Conservation (phyloP, 2,888 invertebrate genomes). For the Odontocerum albicorne region DNA sequence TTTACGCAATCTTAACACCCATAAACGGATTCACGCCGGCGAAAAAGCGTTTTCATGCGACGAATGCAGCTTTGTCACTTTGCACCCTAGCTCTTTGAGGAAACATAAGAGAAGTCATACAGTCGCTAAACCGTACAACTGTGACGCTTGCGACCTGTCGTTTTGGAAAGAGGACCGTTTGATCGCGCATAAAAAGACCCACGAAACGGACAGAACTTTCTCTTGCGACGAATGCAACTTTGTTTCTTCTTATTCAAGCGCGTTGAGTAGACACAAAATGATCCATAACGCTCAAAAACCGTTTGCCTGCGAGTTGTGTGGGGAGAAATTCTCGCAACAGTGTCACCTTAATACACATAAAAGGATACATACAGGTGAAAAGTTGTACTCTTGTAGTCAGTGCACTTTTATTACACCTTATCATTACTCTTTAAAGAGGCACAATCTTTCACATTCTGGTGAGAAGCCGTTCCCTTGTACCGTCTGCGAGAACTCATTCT, state of each 20-base stretch:
- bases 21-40: slow-evolving; percentile 4
- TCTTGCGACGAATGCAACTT: not conserved
- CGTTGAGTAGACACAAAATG: slow-evolving; percentile 7
- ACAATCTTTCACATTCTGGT: slow-evolving; percentile 6
- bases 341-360: slow-evolving; percentile 6
- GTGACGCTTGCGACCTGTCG: not conserved
- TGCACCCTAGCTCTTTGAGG: slow-evolving; percentile 2
- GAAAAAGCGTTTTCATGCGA: slow-evolving; percentile 10
- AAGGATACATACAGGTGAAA: not conserved
- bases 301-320: slow-evolving; percentile 11
- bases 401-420: slow-evolving; percentile 3
- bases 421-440: slow-evolving; percentile 3
- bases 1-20: slow-evolving; percentile 2
- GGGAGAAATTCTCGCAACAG: slow-evolving; percentile 2
- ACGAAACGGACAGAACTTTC: not conserved
- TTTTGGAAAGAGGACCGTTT: not conserved
- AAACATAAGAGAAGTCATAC: not conserved
- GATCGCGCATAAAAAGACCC: not conserved
- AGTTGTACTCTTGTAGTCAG: not conserved
- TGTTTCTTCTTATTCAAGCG: slow-evolving; percentile 1
- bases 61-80: not conserved
- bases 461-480: not conserved
- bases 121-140: not conserved
- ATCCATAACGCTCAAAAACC: slow-evolving; percentile 5
- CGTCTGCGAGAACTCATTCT: not conserved